Conservation (phyloP, 2,888 invertebrate genomes). For the Amaurobius ferox region DNA sequence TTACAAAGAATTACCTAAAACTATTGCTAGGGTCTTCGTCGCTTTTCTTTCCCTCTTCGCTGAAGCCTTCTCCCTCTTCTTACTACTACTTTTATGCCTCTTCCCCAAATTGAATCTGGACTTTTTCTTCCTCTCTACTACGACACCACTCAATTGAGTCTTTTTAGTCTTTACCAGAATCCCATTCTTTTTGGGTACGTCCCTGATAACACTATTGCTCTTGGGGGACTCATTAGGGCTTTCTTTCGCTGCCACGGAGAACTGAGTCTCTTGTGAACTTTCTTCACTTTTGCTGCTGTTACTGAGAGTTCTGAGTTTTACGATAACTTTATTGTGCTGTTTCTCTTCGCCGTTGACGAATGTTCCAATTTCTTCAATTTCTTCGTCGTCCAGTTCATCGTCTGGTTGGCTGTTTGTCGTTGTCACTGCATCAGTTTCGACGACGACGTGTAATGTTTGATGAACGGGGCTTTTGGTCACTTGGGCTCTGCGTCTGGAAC, state of each 20-base stretch:
- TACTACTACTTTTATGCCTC: conserved; percentile 94
- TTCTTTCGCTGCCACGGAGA: conserved; percentile 1
- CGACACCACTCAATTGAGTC: not conserved
- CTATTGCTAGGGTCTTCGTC: conserved; percentile 90
- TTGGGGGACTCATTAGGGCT: conserved; percentile 29
- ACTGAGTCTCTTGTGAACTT: conserved; percentile 81
- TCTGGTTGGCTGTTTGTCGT: conserved; percentile 89
- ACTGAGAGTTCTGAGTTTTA: conserved; percentile 27
- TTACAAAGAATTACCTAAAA: conserved; percentile 80
- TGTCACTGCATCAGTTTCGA: conserved; percentile 59
- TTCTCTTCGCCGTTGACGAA: conserved; percentile 76
- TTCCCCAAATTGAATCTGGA: conserved; percentile 74
- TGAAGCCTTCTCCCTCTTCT: conserved; percentile 94
- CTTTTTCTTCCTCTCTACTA: conserved; percentile 67
- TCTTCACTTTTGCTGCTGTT: conserved; percentile 85
- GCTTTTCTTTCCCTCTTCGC: conserved; percentile 97
- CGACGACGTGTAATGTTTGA: conserved; percentile 36
- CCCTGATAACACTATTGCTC: conserved; percentile 10
- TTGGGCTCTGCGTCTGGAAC: not conserved
- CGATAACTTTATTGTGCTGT: conserved; percentile 84
- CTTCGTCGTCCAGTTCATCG: conserved; percentile 74
- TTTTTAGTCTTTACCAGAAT: conserved; percentile 15
- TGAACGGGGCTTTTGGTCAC: not conserved
- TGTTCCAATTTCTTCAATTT: conserved; percentile 72
- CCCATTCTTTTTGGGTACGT: conserved; percentile 19